These are phyloP conservation scores for Cryptocheilus praepositus DNA, from an alignment of 2,888 invertebrate species.

Conservation along the genomic window DNA sequence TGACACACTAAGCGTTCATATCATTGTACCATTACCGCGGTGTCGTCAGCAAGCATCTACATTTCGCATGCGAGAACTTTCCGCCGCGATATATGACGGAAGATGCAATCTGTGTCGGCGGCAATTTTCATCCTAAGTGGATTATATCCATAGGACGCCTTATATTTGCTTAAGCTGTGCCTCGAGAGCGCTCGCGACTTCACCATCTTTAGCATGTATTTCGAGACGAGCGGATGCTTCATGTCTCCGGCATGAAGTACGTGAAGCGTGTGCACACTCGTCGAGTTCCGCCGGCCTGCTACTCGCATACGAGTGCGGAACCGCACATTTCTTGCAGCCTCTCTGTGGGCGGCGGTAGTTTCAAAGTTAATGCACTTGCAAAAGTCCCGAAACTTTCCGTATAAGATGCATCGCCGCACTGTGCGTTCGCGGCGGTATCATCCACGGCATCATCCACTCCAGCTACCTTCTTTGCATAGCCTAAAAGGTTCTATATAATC, in stretches of 20 bases:
- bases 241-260: too few relatives aligned
- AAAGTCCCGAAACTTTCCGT: constrained; percentile 44
- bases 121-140: constrained; percentile 41
- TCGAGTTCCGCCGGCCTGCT: too few relatives aligned
- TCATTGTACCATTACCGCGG: too few relatives aligned
- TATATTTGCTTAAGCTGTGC: background rate
- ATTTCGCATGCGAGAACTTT: too few relatives aligned
- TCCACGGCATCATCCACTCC: constrained; percentile 16
- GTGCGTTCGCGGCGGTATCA: constrained; percentile 11
- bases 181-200: background rate
- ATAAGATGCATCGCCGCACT: constrained; percentile 9
- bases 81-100: background rate
- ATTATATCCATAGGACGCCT: constrained; percentile 26
- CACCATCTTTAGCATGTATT: background rate
- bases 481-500: background rate
- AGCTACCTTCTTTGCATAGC: constrained; percentile 2
- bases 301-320: too few relatives aligned
- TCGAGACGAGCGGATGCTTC: too few relatives aligned
- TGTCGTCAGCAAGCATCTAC: too few relatives aligned
- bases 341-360: constrained; percentile 7
- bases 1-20: too few relatives aligned
- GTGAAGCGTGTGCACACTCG: too few relatives aligned
- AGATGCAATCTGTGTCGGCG: constrained; percentile 31
- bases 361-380: constrained; percentile 48
- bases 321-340: too few relatives aligned